Base-by-base conservation (phyloP, 1,140 invertebrate species). In the Papilio helenus region DNA sequence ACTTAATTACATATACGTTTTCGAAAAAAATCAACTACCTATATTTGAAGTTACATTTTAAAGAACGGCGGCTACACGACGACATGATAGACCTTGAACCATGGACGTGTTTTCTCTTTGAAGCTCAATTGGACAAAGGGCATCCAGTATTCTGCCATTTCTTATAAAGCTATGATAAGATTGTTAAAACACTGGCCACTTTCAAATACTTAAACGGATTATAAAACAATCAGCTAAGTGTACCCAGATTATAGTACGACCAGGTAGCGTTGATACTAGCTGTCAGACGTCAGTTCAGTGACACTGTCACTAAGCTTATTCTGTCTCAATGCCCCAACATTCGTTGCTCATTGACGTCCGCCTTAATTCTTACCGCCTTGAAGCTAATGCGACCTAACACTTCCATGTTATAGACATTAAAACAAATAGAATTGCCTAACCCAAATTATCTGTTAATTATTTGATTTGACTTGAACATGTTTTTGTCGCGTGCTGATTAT, bases 271-370 rank as follows among this genome's bases (percentile, higher is more conserved):
- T 29, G 61, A 68, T 68, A 68, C 26, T 26, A 26, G 44, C 39
- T 74, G 55, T 77, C 76, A 77, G 12, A 61, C 39, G 58, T 58
- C 49, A 76, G 74, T 77, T 65, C 55, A 65, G 20, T 72, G 80
- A 83, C 80, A 80, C 44, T 80, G 81, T 79, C 83, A 65, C 20
- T 81, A 80, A 79, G 80, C 83, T 84, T 83, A 79, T 85, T 83
- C 80, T 85, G 71, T 79, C 61, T 81, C 76, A 76, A 26, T 80
- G 77, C 34, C 14, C 71, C 76, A 58, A 76, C 76, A 81, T 80
- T 61, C 65, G 72, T 77, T 82, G 71, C 76, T 68, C 74, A 51
- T 61, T 58, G 58, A 80, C 51, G 76, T 82, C 81, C 44, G 44
- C 55, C 42, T 80, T 71, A 51, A 80, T 82, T 82, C 74, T 58